Percentiles rank a stretch among this genome's conserved stretches.
These are phyloP conservation scores for Octonoba sinensis DNA, from an alignment of 2,888 invertebrate species.

Conservation along the genomic window DNA sequence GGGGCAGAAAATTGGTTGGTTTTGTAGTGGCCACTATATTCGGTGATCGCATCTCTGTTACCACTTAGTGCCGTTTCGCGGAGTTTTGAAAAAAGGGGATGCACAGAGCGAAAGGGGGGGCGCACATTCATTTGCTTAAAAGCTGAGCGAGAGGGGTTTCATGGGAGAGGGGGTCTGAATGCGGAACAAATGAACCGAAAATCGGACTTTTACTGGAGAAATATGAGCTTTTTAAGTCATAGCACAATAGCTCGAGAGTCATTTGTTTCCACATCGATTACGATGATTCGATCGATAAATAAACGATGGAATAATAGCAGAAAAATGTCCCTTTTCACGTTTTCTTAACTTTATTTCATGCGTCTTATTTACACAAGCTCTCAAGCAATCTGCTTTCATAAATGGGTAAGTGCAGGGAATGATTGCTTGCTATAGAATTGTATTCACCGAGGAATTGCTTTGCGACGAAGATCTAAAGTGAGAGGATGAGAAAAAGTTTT, in stretches of 20 bases:
- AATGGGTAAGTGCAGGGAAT: too few species aligned
- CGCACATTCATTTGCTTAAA: constrained; percentile 60
- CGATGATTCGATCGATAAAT: constrained; percentile 10
- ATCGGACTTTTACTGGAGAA: constrained; percentile 34
- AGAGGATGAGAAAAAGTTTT: too few species aligned
- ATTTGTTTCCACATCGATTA: constrained; percentile 27
- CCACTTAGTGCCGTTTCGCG: constrained; percentile 36
- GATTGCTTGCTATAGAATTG: too few species aligned
- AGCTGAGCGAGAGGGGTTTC: constrained; percentile 41
- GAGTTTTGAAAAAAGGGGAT: constrained; percentile 5
- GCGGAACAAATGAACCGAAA: constrained; percentile 35
- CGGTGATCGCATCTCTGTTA: constrained; percentile 52
- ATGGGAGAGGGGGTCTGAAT: constrained; percentile 34
- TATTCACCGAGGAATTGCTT: too few species aligned
- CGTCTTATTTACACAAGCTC: too few species aligned
- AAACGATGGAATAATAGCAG: constrained; percentile 6
- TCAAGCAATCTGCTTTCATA: too few species aligned
- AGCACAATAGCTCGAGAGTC: constrained; percentile 24
- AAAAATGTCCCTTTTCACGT: neutral
- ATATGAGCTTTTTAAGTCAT: constrained; percentile 31
- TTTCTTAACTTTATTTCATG: too few species aligned
- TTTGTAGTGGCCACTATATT: constrained; percentile 39
- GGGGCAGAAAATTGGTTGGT: constrained; percentile 61
- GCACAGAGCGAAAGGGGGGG: neutral
- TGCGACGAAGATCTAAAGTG: too few species aligned